phyloP scores from a whole-genome alignment of 2,113 vertebrate species.

The Bubo scandiacus region DNA sequence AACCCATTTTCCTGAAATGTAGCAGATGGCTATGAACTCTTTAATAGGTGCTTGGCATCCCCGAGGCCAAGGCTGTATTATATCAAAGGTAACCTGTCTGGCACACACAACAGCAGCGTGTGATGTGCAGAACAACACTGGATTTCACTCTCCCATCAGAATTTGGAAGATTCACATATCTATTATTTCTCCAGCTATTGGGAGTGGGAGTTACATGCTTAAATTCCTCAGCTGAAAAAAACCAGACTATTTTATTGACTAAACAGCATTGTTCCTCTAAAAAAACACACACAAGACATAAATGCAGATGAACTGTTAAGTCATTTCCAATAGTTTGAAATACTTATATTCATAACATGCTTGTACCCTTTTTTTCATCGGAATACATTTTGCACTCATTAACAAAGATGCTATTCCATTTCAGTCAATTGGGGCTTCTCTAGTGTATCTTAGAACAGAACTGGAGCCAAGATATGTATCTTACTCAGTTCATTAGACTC shows the following conservation, averaged over 20 bases:
- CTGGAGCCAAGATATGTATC: conserved; percentile 49
- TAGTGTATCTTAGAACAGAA: conserved; percentile 35
- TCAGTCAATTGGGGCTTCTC: conserved; percentile 40
- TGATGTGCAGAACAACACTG: background rate
- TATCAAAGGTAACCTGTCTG: background rate
- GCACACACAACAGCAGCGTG: background rate
- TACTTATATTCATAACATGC: conserved; percentile 11
- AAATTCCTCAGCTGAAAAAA: conserved; percentile 1
- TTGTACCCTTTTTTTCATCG: background rate
- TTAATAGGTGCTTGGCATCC: background rate
- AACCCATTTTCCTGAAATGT: background rate
- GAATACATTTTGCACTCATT: conserved; percentile 24
- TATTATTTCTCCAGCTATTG: background rate
- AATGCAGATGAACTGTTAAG: conserved; percentile 31
- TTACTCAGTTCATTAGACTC: conserved; percentile 72
- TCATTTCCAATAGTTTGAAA: conserved; percentile 20
- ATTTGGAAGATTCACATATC: background rate
- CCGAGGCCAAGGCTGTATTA: background rate
- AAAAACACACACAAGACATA: conserved; percentile 27
- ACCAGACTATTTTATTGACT: conserved; percentile 3
- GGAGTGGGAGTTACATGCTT: background rate
- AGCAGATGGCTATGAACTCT: background rate
- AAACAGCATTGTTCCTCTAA: conserved; percentile 4
- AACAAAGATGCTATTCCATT: conserved; percentile 38
- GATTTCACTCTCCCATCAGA: background rate